phyloP scores from a whole-genome alignment of 2,113 vertebrate species.

The Odobenus rosmarus region DNA sequence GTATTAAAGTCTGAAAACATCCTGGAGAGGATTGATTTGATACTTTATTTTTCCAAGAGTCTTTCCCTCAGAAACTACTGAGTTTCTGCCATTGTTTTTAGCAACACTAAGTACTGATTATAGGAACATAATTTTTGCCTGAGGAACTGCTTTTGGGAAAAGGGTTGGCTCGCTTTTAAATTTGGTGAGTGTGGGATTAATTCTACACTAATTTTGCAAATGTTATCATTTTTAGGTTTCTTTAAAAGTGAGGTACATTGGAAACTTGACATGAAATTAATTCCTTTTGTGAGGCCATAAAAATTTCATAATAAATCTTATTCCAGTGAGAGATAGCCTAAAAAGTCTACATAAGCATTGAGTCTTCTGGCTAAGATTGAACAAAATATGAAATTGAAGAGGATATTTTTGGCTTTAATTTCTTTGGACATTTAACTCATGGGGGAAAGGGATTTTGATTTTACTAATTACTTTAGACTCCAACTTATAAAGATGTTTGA shows the following conservation, averaged over 20 bases:
- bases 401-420: background rate
- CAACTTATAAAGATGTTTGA: background rate
- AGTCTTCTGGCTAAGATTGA: background rate
- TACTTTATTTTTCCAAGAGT: conserved; percentile 31
- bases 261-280: conserved; percentile 20
- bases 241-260: conserved; percentile 38
- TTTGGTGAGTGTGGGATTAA: background rate
- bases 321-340: background rate
- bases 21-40: background rate
- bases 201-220: conserved; percentile 30
- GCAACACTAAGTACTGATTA: background rate
- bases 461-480: background rate
- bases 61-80: background rate
- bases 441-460: background rate
- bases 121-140: conserved; percentile 17
- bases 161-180: conserved; percentile 36
- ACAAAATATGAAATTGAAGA: background rate
- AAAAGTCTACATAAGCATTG: background rate
- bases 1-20: conserved; percentile 29
- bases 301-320: background rate
- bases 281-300: conserved; percentile 7
- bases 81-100: conserved; percentile 28
- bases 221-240: background rate
- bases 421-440: background rate
- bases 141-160: background rate